Base-by-base conservation (phyloP, 2,888 invertebrate species). In the Copidosoma aretas region DNA sequence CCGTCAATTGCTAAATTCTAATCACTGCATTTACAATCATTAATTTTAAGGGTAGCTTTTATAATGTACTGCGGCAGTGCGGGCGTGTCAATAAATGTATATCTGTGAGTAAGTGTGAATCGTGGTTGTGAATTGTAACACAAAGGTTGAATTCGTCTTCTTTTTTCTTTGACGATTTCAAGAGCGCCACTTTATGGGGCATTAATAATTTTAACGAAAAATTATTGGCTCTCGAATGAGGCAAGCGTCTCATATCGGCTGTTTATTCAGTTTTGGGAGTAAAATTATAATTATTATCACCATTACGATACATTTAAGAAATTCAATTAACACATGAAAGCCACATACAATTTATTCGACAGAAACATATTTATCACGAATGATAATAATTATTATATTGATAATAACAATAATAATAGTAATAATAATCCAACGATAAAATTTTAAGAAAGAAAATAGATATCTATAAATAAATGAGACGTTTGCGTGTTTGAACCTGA, bases 1-100 rank as follows among this genome's bases (percentile, higher is more conserved):
- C 58, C 73, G 80, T 81, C 80, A 81, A 80, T 81, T 80, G 78
- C 75, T 75, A 54, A 71, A 70, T 72, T 75, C 70, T 75, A 74
- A 74, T 74, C 74, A 75, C 68, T 76, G 77, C 76, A 79, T 77
- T 63, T 76, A 78, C 79, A 81, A 79, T 81, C 79, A 79, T 74
- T 79, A 80, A 76, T 77, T 78, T 67, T 81, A 80, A 81, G 79
- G 77, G 75, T 77, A 78, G 76, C 75, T 81, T 80, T 81, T 79
- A 71, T 80, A 80, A 53, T 32, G 54, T 60, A 39, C 25, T 58
- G 54, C 32, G 51, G 65, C 52, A 73, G 39, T 22, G 64, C 53
- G 63, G 52, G 54, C 52, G 68, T 58, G 54, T 71, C 65, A 62
- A 71, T 73, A 71, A 43, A 54, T 70, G 63, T 59, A 46, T 2